Evolutionary conservation across 1,140 invertebrate genomes (phyloP).

Genomic region (Lepidostoma basale): DNA sequence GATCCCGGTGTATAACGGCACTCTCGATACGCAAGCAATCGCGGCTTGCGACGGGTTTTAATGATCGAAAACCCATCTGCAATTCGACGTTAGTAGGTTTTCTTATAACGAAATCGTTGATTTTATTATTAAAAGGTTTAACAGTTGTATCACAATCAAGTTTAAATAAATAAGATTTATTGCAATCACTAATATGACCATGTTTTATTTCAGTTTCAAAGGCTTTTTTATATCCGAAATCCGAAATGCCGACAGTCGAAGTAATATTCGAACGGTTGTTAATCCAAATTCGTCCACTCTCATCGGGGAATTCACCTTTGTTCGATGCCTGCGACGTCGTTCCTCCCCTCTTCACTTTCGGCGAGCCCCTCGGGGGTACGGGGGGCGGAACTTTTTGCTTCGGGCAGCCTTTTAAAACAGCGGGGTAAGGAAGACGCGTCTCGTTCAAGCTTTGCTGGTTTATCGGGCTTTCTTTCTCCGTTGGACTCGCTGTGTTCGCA

Average conservation of each 20-base stretch:
- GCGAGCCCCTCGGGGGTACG: constrained; percentile 81
- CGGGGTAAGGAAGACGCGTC: constrained; percentile 63
- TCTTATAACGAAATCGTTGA: background rate
- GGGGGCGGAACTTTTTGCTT: constrained; percentile 78
- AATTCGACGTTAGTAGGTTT: background rate
- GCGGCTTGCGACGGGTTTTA: constrained; percentile 2
- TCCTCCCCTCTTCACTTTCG: constrained; percentile 63
- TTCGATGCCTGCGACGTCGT: constrained; percentile 51
- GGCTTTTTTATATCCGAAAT: too few species aligned
- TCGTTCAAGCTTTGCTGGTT: constrained; percentile 29
- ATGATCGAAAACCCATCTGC: constrained; percentile 7
- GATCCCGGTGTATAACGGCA: background rate
- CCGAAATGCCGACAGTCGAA: too few species aligned
- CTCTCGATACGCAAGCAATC: background rate
- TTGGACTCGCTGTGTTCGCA: constrained; percentile 34
- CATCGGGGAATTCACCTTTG: constrained; percentile 55
- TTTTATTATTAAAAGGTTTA: too few species aligned
- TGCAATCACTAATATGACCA: too few species aligned
- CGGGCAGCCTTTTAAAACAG: constrained; percentile 73
- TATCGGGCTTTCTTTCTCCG: constrained; percentile 30
- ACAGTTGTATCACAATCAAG: too few species aligned
- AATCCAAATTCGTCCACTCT: background rate
- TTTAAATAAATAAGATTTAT: too few species aligned
- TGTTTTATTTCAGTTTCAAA: too few species aligned
- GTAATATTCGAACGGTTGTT: too few species aligned